phyloP scores from a whole-genome alignment of 2,113 vertebrate species.

The Mixornis gularis region DNA sequence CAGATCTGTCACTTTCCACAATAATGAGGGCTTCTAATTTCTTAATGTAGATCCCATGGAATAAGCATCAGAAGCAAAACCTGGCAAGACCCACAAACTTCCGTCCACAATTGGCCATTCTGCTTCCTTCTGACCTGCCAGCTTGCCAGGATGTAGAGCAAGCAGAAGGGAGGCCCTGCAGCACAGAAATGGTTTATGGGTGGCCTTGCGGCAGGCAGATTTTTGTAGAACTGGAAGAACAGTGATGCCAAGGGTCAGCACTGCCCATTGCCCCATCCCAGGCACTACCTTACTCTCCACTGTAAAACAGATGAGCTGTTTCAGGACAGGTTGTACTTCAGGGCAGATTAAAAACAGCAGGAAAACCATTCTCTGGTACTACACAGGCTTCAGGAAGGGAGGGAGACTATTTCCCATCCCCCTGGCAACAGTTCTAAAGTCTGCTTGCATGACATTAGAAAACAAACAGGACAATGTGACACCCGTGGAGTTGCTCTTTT shows the following conservation, averaged over 20 bases:
- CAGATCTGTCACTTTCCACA: not conserved
- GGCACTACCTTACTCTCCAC: fast-evolving
- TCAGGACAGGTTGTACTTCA: not conserved
- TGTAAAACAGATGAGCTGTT: not conserved
- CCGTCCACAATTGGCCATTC: not conserved
- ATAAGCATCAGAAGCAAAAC: not conserved
- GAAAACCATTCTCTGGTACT: not conserved
- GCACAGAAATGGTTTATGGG: not conserved
- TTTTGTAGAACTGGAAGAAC: not conserved
- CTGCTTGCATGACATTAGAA: not conserved
- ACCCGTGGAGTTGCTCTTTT: not conserved
- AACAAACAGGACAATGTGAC: not conserved
- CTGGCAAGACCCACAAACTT: not conserved
- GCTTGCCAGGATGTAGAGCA: not conserved
- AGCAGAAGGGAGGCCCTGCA: not conserved
- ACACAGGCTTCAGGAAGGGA: conserved; percentile 13
- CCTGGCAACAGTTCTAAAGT: not conserved
- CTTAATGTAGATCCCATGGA: not conserved
- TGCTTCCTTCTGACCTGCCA: not conserved
- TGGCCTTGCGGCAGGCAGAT: not conserved
- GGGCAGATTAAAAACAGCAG: conserved; percentile 1
- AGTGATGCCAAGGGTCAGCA: not conserved
- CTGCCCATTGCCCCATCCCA: not conserved
- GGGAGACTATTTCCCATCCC: conserved; percentile 12
- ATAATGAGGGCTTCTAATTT: not conserved